A percentile compares a stretch with the other conserved stretches of the same genome.
Conservation (phyloP, 2,797 vertebrate species). For the Lutjanus campechanus region DNA sequence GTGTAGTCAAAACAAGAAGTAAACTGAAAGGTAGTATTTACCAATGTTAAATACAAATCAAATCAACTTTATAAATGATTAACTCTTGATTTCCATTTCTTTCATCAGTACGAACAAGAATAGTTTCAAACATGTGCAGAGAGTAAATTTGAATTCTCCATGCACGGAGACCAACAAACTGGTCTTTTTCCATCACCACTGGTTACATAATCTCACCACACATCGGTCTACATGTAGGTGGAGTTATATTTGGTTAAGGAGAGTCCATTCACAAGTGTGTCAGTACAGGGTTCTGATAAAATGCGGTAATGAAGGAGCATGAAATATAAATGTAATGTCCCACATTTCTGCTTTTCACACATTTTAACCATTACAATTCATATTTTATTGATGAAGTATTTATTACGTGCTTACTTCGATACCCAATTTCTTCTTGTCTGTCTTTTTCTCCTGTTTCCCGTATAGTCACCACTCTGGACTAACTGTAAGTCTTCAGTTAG, state of each 20-base stretch:
- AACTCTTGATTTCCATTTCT: not conserved
- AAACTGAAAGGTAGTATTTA: not conserved
- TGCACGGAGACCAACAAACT: constrained; percentile 29
- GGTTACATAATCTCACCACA: constrained; percentile 58
- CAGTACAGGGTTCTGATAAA: constrained; percentile 1
- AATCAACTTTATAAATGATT: not conserved
- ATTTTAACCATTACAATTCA: not conserved
- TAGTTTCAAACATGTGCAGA: not conserved
- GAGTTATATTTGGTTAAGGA: constrained; percentile 60
- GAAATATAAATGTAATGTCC: not conserved
- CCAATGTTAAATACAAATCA: not conserved
- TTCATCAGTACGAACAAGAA: not conserved
- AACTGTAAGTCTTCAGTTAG: constrained; percentile 38
- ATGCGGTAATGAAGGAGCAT: not conserved
- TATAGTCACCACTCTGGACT: constrained; percentile 33
- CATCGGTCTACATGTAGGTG: constrained; percentile 46
- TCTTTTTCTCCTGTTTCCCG: constrained; percentile 12
- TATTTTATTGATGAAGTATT: not conserved
- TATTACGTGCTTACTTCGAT: not conserved
- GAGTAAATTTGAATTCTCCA: constrained; percentile 2
- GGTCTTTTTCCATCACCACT: constrained; percentile 25
- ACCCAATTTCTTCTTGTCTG: not conserved
- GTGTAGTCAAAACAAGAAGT: constrained; percentile 29
- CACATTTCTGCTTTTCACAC: constrained; percentile 14
- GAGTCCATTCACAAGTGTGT: constrained; percentile 61